A percentile compares a stretch with the other conserved stretches of the same genome.
phyloP scores from a whole-genome alignment of 2,797 vertebrate genomes.

The Nyctibius grandis region DNA sequence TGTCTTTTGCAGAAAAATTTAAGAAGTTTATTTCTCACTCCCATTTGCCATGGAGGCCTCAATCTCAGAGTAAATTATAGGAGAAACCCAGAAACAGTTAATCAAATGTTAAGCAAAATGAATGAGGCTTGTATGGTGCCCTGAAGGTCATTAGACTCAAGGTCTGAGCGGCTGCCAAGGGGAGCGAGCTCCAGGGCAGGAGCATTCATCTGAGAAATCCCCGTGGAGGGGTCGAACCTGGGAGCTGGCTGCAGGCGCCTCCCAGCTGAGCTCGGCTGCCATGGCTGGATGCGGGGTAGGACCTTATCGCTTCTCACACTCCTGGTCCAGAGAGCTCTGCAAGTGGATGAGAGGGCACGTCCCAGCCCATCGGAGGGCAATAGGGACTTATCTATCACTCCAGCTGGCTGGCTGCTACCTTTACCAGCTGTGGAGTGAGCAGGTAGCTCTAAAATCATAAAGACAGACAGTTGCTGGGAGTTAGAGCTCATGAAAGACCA shows the following conservation, averaged over 20 bases:
- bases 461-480: not conserved
- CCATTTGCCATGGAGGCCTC: not conserved
- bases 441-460: not conserved
- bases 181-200: not conserved
- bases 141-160: constrained; percentile 38
- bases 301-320: not conserved
- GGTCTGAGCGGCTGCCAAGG: constrained; percentile 23
- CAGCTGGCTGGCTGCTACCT: not conserved
- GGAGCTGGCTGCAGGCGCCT: not conserved
- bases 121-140: not conserved
- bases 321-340: not conserved
- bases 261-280: not conserved
- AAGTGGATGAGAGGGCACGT: not conserved
- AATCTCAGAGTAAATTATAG: not conserved
- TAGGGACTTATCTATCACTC: not conserved
- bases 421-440: not conserved
- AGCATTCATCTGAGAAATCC: constrained; percentile 15
- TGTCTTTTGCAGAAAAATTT: not conserved
- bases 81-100: constrained; percentile 6
- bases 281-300: not conserved
- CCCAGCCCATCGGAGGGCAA: not conserved
- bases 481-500: not conserved
- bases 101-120: not conserved
- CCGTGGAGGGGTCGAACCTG: not conserved
- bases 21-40: not conserved